These are phyloP conservation scores for Pluvianellus socialis DNA, from an alignment of 2,113 vertebrate species.

Conservation along the genomic window DNA sequence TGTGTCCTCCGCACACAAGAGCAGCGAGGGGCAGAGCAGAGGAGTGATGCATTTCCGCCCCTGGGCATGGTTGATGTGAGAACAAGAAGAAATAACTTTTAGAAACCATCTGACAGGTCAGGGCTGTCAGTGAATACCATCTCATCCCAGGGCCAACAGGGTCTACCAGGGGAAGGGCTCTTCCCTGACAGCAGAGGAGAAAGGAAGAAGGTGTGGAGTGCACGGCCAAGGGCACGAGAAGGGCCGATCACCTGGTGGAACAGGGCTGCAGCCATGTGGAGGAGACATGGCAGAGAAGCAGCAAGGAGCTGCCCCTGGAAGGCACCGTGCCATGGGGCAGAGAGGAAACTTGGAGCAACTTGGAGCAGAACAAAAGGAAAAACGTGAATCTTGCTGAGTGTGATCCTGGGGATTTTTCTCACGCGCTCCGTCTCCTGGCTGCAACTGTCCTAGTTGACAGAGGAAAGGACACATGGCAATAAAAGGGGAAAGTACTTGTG, in stretches of 20 bases:
- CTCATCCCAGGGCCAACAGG: not conserved
- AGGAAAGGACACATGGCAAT: fast-evolving
- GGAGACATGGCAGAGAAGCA: not conserved
- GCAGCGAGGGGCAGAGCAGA: not conserved
- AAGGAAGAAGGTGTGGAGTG: not conserved
- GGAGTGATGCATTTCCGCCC: not conserved
- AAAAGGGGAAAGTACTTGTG: not conserved
- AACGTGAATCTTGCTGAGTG: not conserved
- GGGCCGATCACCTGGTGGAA: not conserved
- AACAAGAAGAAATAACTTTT: not conserved
- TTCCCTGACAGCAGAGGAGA: not conserved
- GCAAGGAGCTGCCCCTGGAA: not conserved
- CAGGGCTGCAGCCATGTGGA: not conserved
- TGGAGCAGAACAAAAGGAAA: not conserved
- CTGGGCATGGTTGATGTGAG: not conserved
- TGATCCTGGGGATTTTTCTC: not conserved
- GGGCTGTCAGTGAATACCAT: not conserved
- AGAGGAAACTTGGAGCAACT: not conserved
- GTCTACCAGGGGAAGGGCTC: not conserved
- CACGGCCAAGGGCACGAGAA: not conserved
- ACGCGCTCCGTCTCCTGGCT: not conserved
- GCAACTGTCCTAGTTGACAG: not conserved
- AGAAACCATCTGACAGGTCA: not conserved
- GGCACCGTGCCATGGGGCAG: not conserved
- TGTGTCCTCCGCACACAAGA: fast-evolving